Percentiles rank a stretch among this genome's conserved stretches.
Evolutionary conservation across 1,140 invertebrate genomes (phyloP).

Genomic region (Drosophila kohkoa): DNA sequence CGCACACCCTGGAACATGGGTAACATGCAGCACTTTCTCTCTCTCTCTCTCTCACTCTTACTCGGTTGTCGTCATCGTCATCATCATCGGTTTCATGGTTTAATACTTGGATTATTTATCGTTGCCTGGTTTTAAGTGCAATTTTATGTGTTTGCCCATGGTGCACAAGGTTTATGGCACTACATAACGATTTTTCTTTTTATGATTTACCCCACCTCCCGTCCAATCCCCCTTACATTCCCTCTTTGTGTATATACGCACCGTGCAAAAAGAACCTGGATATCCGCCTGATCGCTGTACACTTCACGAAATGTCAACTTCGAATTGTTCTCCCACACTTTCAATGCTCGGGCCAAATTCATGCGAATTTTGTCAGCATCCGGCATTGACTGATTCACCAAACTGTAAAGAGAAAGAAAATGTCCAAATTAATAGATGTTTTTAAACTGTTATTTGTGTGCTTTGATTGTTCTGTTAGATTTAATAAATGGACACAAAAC

Average conservation of each 20-base stretch:
- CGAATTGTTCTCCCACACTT: conserved; percentile 92
- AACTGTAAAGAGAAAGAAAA: conserved; percentile 85
- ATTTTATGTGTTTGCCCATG: conserved; percentile 69
- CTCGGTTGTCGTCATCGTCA: conserved; percentile 46
- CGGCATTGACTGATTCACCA: conserved; percentile 86
- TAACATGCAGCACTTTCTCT: background rate
- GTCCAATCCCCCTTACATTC: background rate
- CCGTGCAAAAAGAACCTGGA: conserved; percentile 93
- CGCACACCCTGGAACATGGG: background rate
- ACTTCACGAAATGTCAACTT: conserved; percentile 92
- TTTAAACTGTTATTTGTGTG: too few species aligned
- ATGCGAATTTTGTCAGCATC: conserved; percentile 87
- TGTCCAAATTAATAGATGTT: background rate
- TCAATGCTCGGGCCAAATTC: conserved; percentile 88
- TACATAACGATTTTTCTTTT: conserved; percentile 64
- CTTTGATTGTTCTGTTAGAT: background rate
- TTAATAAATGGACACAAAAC: background rate
- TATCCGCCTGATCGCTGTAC: conserved; percentile 91
- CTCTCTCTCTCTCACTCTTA: background rate
- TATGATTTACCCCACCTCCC: conserved; percentile 13
- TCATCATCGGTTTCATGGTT: conserved; percentile 64
- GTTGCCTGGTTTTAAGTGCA: conserved; percentile 75
- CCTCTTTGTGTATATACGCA: conserved; percentile 85
- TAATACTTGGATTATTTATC: conserved; percentile 83
- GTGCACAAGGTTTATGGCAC: conserved; percentile 69